A percentile compares a stretch with the other conserved stretches of the same genome.
Conservation (phyloP, 2,797 vertebrate genomes). For the Poeciliopsis infans region DNA sequence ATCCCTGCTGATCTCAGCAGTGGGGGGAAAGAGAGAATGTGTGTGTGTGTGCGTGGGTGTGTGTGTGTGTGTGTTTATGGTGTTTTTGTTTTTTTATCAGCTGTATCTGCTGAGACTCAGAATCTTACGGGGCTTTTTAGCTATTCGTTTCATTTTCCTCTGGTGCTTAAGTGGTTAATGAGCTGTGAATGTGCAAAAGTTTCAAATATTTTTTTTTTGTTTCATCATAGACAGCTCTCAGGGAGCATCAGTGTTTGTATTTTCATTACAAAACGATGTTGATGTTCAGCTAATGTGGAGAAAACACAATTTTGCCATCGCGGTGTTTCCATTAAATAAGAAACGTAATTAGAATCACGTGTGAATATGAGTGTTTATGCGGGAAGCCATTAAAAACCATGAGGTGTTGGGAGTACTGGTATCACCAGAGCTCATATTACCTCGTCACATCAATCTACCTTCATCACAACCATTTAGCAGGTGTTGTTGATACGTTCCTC, state of each 20-base stretch:
- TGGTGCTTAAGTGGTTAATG: neutral
- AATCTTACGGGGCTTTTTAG: neutral
- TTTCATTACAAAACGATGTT: too few relatives aligned
- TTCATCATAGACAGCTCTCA: neutral
- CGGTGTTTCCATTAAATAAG: too few relatives aligned
- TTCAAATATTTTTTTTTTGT: neutral
- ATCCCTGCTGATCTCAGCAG: slow-evolving; percentile 57
- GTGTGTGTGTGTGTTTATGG: slow-evolving; percentile 7
- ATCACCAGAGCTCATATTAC: too few relatives aligned
- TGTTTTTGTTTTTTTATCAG: slow-evolving; percentile 4
- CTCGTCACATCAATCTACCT: too few relatives aligned
- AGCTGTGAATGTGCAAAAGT: neutral
- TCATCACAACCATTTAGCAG: too few relatives aligned
- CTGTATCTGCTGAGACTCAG: neutral
- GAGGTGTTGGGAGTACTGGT: too few relatives aligned
- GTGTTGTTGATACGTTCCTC: too few relatives aligned
- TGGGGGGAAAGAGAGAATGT: neutral
- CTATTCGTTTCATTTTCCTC: neutral
- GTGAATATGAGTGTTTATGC: too few relatives aligned
- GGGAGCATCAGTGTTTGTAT: neutral
- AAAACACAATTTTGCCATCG: too few relatives aligned
- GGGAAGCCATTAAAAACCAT: too few relatives aligned
- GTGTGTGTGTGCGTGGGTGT: neutral
- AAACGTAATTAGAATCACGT: too few relatives aligned
- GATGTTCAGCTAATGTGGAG: too few relatives aligned